Evolutionary conservation across 2,797 vertebrate genomes (phyloP).

Genomic region (Labroides dimidiatus): DNA sequence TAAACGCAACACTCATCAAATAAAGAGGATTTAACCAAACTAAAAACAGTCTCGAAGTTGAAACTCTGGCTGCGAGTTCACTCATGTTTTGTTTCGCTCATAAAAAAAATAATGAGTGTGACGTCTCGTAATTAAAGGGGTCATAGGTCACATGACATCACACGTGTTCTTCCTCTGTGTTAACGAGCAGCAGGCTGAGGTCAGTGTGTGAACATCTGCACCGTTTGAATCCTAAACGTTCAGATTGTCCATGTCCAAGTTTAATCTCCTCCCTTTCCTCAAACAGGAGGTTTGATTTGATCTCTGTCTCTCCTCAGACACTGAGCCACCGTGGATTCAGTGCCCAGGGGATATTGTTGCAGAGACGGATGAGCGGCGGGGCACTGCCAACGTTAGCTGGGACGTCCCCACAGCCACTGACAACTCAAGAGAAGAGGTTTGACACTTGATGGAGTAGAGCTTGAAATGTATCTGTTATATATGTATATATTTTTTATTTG

Average conservation of each 20-base stretch:
- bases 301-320: conserved; percentile 77
- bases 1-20: no score
- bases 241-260: no score
- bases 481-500: no score
- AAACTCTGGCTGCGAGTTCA: conserved; percentile 2
- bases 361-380: conserved; percentile 88
- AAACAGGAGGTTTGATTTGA: not conserved
- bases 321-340: conserved; percentile 88
- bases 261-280: not conserved
- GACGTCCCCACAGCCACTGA: conserved; percentile 86
- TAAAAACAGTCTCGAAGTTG: not conserved
- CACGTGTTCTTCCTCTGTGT: conserved; percentile 25
- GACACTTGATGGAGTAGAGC: no score
- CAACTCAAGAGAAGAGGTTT: conserved; percentile 93
- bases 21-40: no score
- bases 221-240: not conserved
- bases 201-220: conserved; percentile 36
- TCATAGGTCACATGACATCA: conserved; percentile 63
- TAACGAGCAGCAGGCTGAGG: conserved; percentile 44
- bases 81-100: conserved; percentile 27
- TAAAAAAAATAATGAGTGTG: conserved; percentile 32
- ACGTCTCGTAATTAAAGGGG: conserved; percentile 40
- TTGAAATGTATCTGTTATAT: no score
- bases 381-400: conserved; percentile 91
- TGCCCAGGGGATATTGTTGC: conserved; percentile 89